These are phyloP conservation scores for Saccopteryx bilineata DNA, from an alignment of 2,113 vertebrate species.

Conservation along the genomic window DNA sequence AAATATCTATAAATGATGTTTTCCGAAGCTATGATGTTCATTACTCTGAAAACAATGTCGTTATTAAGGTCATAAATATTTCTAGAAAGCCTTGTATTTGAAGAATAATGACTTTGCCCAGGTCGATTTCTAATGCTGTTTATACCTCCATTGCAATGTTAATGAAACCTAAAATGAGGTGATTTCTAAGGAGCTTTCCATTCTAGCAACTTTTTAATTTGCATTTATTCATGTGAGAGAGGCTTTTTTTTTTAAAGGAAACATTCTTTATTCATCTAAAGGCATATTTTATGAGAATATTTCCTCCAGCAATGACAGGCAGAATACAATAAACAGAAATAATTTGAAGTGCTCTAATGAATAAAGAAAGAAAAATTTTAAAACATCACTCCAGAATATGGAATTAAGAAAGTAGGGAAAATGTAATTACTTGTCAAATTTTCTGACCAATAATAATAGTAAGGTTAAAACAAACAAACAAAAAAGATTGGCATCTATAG, in stretches of 20 bases:
- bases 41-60: slow-evolving; percentile 46
- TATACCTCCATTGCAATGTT: not conserved
- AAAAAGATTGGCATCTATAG: not conserved
- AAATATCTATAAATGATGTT: not conserved
- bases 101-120: not conserved
- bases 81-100: slow-evolving; percentile 50
- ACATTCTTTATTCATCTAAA: not conserved
- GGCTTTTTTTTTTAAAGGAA: not conserved
- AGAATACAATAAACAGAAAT: slow-evolving; percentile 5
- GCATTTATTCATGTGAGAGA: not conserved
- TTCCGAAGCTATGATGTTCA: slow-evolving; percentile 47
- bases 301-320: not conserved
- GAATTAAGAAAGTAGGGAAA: not conserved
- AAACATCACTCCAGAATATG: not conserved
- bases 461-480: not conserved
- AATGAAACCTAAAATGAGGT: slow-evolving; percentile 62
- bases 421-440: not conserved
- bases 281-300: not conserved
- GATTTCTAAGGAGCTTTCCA: slow-evolving; percentile 57
- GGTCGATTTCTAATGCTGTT: not conserved
- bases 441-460: not conserved
- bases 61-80: slow-evolving; percentile 64
- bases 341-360: not conserved
- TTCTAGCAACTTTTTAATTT: slow-evolving; percentile 40
- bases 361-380: not conserved